Evolutionary conservation across 2,888 invertebrate species (phyloP), one percentile per base, ranked within the genome.

Genomic region (Diaphora mendica): DNA sequence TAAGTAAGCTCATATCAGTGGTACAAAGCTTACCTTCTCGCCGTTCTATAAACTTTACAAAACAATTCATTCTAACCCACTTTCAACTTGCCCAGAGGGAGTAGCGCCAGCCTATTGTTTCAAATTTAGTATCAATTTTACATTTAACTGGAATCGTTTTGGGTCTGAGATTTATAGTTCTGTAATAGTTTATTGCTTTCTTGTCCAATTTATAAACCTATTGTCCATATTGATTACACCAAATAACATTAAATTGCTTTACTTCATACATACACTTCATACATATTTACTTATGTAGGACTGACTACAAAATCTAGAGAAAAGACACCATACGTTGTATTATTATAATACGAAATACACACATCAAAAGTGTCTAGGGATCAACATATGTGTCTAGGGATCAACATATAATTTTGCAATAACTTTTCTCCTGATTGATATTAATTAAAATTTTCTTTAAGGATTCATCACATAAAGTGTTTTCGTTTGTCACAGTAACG

Each of bases 1-100:
- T 71, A 48, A 39, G 26, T 48, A 65, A 51, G 35, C 48, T 65
- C 35, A 48, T 65, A 65, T 39, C 39, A 35, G 44, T 48, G 30
- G 35, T 44, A 33, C 64, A 35, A 44, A 70, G 65, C 64, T n/a
- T 65, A 51, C 48, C 33, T 42, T 39, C 71, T 64, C 33, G 55
- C 35, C 39, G 62, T 62, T 2, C 64, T 65, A 26, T 20, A 65
- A 17, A 71, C 17, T 65, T 44, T 26, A 51, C 51, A 65, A 51
- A 65, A 71, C 64, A 71, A 71, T 71, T 71, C 51, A 71, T 71
- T 70, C 26, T 71, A 64, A 65, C 71, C 71, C 64, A 64, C 64
- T 69, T 71, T 71, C 65, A 71, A 71, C 71, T 71, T 71, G 48
- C 64, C 48, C 64, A 65, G 48, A 48, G 64, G 71, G 71, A 65